Evolutionary conservation across 2,888 invertebrate genomes (phyloP).

Genomic region (Eilema depressum): DNA sequence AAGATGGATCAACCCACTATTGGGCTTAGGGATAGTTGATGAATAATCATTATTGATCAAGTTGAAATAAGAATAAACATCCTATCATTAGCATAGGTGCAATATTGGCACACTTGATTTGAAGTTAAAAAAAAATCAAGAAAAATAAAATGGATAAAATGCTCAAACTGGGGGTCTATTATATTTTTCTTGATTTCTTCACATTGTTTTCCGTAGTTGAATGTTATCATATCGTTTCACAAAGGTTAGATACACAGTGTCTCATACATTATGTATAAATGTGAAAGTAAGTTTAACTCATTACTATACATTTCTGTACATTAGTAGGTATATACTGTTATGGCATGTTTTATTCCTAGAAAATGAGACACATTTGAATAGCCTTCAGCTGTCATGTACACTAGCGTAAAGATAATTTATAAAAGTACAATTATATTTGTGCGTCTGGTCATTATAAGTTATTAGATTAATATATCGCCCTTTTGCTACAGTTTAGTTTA

Average conservation of each 20-base stretch:
- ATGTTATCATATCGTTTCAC: neutral
- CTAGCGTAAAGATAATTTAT: slow-evolving; percentile 27
- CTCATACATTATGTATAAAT: neutral
- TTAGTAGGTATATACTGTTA: neutral
- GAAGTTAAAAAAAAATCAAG: too few species aligned
- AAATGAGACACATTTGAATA: neutral
- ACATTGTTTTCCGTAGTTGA: neutral
- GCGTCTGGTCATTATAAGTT: slow-evolving; percentile 34
- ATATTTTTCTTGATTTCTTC: too few species aligned
- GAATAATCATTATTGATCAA: neutral
- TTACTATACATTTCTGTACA: neutral
- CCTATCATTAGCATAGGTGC: neutral
- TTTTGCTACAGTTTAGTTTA: slow-evolving; percentile 24
- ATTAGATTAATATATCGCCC: slow-evolving; percentile 41
- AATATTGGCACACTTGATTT: too few species aligned
- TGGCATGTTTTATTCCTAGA: neutral
- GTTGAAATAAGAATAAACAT: neutral
- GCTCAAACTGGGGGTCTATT: too few species aligned
- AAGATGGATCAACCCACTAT: too few species aligned
- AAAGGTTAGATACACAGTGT: neutral
- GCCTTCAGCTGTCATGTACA: neutral
- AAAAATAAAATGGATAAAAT: too few species aligned
- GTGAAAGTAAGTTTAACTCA: neutral
- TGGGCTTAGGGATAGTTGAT: too few species aligned
- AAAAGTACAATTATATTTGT: slow-evolving; percentile 34